These are phyloP conservation scores for Triops longicaudatus DNA, from an alignment of 1,140 invertebrate species.

Conservation along the genomic window DNA sequence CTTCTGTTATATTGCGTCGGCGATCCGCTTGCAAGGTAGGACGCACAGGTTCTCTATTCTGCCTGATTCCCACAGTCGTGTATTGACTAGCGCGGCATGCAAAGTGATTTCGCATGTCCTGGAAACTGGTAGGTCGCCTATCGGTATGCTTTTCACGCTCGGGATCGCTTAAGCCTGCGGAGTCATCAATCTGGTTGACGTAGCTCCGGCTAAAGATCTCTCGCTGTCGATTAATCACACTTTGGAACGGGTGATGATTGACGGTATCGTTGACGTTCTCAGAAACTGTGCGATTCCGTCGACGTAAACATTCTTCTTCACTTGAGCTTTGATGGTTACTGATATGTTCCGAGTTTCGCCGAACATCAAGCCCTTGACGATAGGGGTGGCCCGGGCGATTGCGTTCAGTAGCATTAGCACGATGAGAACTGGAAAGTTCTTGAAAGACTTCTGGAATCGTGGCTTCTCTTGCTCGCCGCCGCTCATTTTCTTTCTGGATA, in stretches of 20 bases:
- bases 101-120: slow-evolving; percentile 3
- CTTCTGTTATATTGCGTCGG: slow-evolving; percentile 27
- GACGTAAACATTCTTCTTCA: not conserved
- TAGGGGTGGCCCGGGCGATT: slow-evolving; percentile 28
- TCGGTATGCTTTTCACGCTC: not conserved
- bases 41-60: not conserved
- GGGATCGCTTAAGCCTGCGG: not conserved
- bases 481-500: slow-evolving; percentile 32
- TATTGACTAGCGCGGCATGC: not conserved
- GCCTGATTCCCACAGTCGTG: not conserved
- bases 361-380: not conserved
- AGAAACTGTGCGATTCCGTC: slow-evolving; percentile 9
- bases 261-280: not conserved
- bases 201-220: not conserved
- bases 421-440: not conserved
- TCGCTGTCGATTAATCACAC: slow-evolving; percentile 1
- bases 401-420: not conserved
- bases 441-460: slow-evolving; percentile 37
- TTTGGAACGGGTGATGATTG: not conserved
- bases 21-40: slow-evolving; percentile 23
- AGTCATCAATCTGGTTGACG: slow-evolving; percentile 6
- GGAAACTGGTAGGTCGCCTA: not conserved
- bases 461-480: slow-evolving; percentile 27
- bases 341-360: not conserved
- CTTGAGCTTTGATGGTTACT: not conserved